Evolutionary conservation across 2,113 vertebrate species (phyloP), one percentile per base, ranked within the genome.

Genomic region (Passer domesticus): DNA sequence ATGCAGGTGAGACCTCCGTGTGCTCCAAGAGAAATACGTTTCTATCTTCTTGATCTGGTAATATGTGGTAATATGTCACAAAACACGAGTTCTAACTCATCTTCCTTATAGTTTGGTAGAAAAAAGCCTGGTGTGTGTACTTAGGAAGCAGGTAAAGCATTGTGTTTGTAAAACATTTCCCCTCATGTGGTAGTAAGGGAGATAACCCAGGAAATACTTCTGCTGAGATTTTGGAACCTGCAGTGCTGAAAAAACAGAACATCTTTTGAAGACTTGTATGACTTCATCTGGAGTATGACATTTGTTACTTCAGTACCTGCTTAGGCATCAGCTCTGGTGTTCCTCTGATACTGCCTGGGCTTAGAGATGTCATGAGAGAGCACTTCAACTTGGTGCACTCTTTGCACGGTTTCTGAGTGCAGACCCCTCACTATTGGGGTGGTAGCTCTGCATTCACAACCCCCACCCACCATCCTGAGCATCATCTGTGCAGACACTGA

Each of bases 1-100:
- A 98, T 99, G 94, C 99, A 99, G 99, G 99, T 99, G 97, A 96
- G 92, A 87, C 33, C 59, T 73, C 17, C 52, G 5, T 22, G 17
- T 74, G 17, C 58, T 91, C 43, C n/a, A 52, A n/a, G 58, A 28
- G 55, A 41, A 19, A 11, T 28, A 6, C 10, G 24, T 33, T 87
- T 86, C 87, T 84, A 31, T 68, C 41, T 80, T 74, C 69, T 68
- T 91, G 10, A n/a, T 80, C 35, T 47, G 37, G 24, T 63, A 41
- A 49, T 35, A 35, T 30, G 24, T 47, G 37, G 24, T 63, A 41
- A 49, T 35, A 35, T 30, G 24, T 73, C 8, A 63, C 52, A 2
- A 87, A 88, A 76, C 15, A 58, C 24, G 43, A 87, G 46, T 74
- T 78, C 14, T 91, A 63, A 70, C 50, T 83, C 49, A 13, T 55